These are phyloP conservation scores for Ranitomeya imitator DNA, from an alignment of 2,113 vertebrate species.

Conservation along the genomic window DNA sequence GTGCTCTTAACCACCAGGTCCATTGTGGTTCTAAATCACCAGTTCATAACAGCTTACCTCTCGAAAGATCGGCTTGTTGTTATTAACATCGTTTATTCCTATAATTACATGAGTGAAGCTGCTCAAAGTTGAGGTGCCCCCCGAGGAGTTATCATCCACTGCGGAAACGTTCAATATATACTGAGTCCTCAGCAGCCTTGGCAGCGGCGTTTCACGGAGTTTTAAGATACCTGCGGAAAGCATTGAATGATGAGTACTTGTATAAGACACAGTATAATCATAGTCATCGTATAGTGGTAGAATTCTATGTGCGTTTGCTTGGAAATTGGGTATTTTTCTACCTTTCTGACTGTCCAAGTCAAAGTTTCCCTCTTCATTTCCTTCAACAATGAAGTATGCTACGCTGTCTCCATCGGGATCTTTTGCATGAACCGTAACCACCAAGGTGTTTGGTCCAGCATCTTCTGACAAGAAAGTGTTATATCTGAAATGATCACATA, in stretches of 20 bases:
- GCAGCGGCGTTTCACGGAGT: conserved; percentile 78
- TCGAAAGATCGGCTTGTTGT: conserved; percentile 85
- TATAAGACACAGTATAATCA: no score
- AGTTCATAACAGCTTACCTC: no score
- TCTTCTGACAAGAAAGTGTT: conserved; percentile 89
- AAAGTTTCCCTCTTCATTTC: conserved; percentile 89
- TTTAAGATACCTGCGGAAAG: conserved; percentile 81
- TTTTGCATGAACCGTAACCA: conserved; percentile 83
- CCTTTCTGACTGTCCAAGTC: conserved; percentile 86
- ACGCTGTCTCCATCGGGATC: conserved; percentile 86
- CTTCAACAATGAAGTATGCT: conserved; percentile 82
- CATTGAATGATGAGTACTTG: not conserved
- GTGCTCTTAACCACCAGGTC: no score
- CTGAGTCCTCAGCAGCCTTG: conserved; percentile 75
- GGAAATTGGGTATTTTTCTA: conserved; percentile 56
- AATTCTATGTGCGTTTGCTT: not conserved
- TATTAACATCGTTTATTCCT: conserved; percentile 86
- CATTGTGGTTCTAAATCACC: no score
- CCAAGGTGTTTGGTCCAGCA: conserved; percentile 84
- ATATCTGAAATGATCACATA: conserved; percentile 70
- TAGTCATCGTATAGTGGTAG: not conserved
- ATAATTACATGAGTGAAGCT: conserved; percentile 84
- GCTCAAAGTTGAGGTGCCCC: conserved; percentile 80
- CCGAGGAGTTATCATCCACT: conserved; percentile 82
- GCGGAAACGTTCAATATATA: conserved; percentile 85